Conservation (phyloP, 2,888 invertebrate genomes). For the Hololepta plana region DNA sequence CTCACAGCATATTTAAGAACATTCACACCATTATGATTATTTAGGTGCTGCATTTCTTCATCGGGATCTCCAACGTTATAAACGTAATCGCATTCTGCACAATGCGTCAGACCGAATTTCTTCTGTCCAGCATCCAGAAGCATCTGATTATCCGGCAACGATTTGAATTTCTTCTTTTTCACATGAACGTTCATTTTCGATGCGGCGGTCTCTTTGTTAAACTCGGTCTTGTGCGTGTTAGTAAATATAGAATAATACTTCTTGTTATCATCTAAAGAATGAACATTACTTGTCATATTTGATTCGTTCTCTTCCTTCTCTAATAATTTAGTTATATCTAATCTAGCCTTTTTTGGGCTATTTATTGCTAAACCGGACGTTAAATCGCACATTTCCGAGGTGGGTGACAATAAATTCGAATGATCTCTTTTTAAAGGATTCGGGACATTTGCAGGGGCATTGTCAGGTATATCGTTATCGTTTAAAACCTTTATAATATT, state of each 20-base stretch:
- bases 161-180: slow-evolving; percentile 24
- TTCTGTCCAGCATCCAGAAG: slow-evolving; percentile 76
- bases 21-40: slow-evolving; percentile 50
- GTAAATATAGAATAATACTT: slow-evolving; percentile 32
- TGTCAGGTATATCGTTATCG: slow-evolving; percentile 20
- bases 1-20: slow-evolving; percentile 47
- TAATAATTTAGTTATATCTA: slow-evolving; percentile 18
- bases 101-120: slow-evolving; percentile 55
- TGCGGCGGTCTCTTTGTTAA: slow-evolving; percentile 8
- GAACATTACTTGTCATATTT: slow-evolving; percentile 7
- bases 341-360: slow-evolving; percentile 27
- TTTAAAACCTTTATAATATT: slow-evolving; percentile 19
- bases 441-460: background rate
- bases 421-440: slow-evolving; percentile 10
- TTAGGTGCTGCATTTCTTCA: slow-evolving; percentile 58
- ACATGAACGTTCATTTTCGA: slow-evolving; percentile 10
- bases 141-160: slow-evolving; percentile 42
- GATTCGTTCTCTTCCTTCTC: slow-evolving; percentile 10
- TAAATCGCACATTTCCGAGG: slow-evolving; percentile 32
- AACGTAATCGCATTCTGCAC: slow-evolving; percentile 52
- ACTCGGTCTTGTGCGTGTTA: slow-evolving; percentile 9
- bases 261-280: too few species aligned
- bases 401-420: slow-evolving; percentile 28
- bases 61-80: slow-evolving; percentile 59
- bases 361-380: slow-evolving; percentile 28